Percentiles rank a stretch among this genome's conserved stretches.
These are phyloP conservation scores for Pantala flavescens DNA, from an alignment of 1,140 invertebrate genomes.

Conservation along the genomic window DNA sequence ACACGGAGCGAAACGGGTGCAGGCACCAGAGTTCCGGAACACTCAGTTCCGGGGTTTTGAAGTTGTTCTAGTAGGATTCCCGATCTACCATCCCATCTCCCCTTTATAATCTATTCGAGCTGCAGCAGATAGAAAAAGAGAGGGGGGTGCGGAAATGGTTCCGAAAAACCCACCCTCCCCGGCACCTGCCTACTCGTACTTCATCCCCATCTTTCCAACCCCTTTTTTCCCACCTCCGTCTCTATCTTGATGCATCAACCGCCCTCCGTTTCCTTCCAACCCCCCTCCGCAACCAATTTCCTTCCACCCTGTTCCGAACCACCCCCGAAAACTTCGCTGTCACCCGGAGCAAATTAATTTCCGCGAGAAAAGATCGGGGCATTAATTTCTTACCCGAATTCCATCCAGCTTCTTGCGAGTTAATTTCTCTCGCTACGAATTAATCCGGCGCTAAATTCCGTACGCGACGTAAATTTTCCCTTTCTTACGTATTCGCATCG, in stretches of 20 bases:
- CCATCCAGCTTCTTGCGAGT: not conserved
- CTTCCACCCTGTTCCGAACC: not conserved
- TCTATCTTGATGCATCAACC: not conserved
- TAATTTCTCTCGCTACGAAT: constrained; percentile 2
- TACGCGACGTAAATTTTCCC: too few species aligned
- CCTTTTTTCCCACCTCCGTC: not conserved
- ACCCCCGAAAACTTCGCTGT: not conserved
- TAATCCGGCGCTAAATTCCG: not conserved
- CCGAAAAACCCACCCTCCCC: not conserved
- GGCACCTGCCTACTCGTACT: not conserved
- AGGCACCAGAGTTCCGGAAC: not conserved
- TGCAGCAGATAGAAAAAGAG: not conserved
- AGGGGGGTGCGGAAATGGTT: not conserved
- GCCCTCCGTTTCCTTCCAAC: not conserved
- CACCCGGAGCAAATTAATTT: not conserved
- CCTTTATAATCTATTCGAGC: not conserved
- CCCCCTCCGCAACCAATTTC: not conserved
- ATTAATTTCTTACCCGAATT: not conserved
- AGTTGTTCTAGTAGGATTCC: not conserved
- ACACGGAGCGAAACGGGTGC: too few species aligned
- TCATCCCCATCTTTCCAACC: not conserved
- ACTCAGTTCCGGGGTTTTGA: not conserved
- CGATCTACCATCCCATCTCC: not conserved
- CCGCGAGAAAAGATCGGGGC: not conserved
- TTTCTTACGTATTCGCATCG: too few species aligned